A percentile compares a stretch with the other conserved stretches of the same genome.
These are phyloP conservation scores for Campoletis sonorensis DNA, from an alignment of 1,140 invertebrate genomes.

Conservation along the genomic window DNA sequence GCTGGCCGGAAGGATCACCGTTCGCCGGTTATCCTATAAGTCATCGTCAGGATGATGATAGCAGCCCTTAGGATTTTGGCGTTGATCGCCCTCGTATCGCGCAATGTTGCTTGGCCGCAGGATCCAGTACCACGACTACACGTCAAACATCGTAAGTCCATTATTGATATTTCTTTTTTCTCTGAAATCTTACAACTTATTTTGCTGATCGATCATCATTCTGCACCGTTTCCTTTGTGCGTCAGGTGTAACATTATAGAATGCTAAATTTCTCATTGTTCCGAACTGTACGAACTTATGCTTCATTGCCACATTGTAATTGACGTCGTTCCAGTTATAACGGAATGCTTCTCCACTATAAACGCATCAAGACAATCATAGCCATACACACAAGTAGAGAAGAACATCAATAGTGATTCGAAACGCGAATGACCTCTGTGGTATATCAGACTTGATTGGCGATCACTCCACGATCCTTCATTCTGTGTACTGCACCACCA, in stretches of 20 bases:
- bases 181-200: neutral
- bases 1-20: conserved; percentile 52
- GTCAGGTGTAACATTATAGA: too few species aligned
- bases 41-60: conserved; percentile 55
- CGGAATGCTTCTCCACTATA: too few species aligned
- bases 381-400: too few species aligned
- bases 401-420: neutral
- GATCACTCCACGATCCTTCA: neutral
- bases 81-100: conserved; percentile 62
- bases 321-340: too few species aligned
- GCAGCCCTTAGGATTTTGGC: conserved; percentile 62
- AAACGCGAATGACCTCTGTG: neutral
- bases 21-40: conserved; percentile 29
- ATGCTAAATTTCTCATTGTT: too few species aligned
- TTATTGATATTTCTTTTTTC: conserved; percentile 37
- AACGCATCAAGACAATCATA: too few species aligned
- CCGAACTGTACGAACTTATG: too few species aligned
- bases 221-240: too few species aligned
- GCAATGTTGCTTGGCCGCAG: conserved; percentile 68
- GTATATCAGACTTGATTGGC: neutral
- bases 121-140: conserved; percentile 69
- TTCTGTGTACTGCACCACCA: neutral
- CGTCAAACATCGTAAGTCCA: conserved; percentile 71
- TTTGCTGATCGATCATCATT: neutral
- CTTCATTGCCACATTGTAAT: too few species aligned